A percentile compares a stretch with the other conserved stretches of the same genome.
Evolutionary conservation across 2,888 invertebrate genomes (phyloP).

Genomic region (Hipparchia semele): DNA sequence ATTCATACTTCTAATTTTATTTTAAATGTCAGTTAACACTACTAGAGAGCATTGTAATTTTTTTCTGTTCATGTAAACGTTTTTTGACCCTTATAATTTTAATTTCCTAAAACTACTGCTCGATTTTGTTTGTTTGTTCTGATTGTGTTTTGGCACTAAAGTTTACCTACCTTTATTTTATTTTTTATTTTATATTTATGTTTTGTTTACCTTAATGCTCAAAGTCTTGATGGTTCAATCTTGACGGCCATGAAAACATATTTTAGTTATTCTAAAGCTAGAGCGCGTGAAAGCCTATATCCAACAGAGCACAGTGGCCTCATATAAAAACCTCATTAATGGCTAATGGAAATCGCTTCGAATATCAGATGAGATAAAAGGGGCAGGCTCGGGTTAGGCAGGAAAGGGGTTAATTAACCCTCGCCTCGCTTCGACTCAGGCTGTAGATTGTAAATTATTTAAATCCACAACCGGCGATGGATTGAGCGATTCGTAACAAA

Average conservation of each 20-base stretch:
- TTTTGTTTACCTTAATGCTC: too few species aligned
- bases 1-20: not conserved
- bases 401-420: slow-evolving; percentile 27
- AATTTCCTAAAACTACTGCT: too few species aligned
- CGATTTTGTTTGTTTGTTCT: too few species aligned
- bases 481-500: slow-evolving; percentile 2
- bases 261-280: not conserved
- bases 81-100: not conserved
- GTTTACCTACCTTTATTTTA: too few species aligned
- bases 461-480: not conserved
- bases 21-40: not conserved
- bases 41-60: not conserved
- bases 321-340: slow-evolving; percentile 28
- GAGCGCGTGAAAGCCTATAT: not conserved
- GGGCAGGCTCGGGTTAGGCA: slow-evolving; percentile 17
- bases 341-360: slow-evolving; percentile 35
- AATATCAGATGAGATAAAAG: slow-evolving; percentile 36
- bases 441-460: slow-evolving; percentile 20
- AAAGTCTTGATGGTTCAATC: too few species aligned
- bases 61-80: not conserved
- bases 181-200: too few species aligned
- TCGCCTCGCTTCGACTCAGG: slow-evolving; percentile 8
- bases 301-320: not conserved
- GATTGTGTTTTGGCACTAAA: too few species aligned
- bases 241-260: not conserved